Conservation (phyloP, 2,888 invertebrate species). For the Dynastes tityus region DNA sequence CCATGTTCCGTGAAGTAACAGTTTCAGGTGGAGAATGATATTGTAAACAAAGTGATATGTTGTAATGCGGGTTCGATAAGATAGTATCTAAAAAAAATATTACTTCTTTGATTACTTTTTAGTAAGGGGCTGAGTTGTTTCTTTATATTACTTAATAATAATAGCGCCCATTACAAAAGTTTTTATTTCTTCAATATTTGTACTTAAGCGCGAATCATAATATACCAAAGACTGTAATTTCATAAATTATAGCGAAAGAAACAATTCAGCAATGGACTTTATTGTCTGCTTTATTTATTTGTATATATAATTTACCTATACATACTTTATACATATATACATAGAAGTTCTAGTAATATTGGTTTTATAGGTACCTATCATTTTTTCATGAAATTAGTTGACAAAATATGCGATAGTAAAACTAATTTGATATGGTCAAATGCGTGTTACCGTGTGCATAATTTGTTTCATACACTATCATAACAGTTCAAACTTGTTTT, state of each 20-base stretch:
- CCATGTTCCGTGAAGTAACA: constrained; percentile 72
- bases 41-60: constrained; percentile 48
- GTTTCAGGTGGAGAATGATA: constrained; percentile 73
- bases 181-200: constrained; percentile 27
- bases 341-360: constrained; percentile 39
- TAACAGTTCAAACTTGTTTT: neutral
- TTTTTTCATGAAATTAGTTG: constrained; percentile 17
- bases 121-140: constrained; percentile 43
- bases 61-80: constrained; percentile 50
- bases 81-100: constrained; percentile 36
- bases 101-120: constrained; percentile 15
- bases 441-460: constrained; percentile 13
- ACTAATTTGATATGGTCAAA: constrained; percentile 25
- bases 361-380: constrained; percentile 35
- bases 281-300: constrained; percentile 58
- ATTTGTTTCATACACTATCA: constrained; percentile 26
- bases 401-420: constrained; percentile 10
- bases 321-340: constrained; percentile 45
- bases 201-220: constrained; percentile 46
- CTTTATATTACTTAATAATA: constrained; percentile 46
- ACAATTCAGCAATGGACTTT: constrained; percentile 54
- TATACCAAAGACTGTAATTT: constrained; percentile 52
- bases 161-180: constrained; percentile 20
- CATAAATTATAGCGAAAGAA: constrained; percentile 51
- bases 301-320: constrained; percentile 51